Evolutionary conservation across 2,113 vertebrate genomes (phyloP), one percentile per base, ranked within the genome.

Genomic region (Microcebus griseorufus): DNA sequence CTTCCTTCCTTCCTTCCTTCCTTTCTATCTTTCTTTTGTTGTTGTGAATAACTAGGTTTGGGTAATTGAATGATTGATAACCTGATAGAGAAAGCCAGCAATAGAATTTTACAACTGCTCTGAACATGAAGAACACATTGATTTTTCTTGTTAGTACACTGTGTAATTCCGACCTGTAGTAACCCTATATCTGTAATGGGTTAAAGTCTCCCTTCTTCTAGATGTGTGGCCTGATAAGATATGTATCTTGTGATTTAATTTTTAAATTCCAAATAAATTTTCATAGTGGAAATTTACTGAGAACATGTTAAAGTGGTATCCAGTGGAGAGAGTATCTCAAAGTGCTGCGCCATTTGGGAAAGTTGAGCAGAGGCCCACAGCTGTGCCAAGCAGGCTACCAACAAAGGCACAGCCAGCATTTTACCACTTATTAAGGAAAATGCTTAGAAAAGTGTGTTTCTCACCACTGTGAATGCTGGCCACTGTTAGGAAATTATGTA

Each of bases 271-370:
- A 82, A 90, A 6, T 80, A 95, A 39, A 13, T 64, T 85, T 81
- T 88, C 37, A 86, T 14, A 62, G 80, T 12, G 94, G 67, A 95
- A 75, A 88, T 83, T 34, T 79, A 85, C 20, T 0, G 13, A 73
- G 29, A 80, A 62, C 3, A 32, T 97, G 37, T 29, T 81, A 72
- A 27, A 82, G 88, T 48, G 86, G 39, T 87, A 45, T 6, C 91
- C 58, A n/a, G 51, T 76, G 67, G 48, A 62, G 51, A 84, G 42
- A 32, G 13, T 65, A 34, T 70, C 27, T 89, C 75, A 53, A 42
- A 62, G 88, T 78, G 51, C 39, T 91, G 34, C 45, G 65, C 67
- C 95, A 12, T 89, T n/a, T 92, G 83, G 37, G n/a, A 53, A 95
- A 86, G 16, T 86, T 22, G 78, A 92, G 53, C 90, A 75, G 39